phyloP scores from a whole-genome alignment of 2,888 invertebrate species.

The Tholera decimalis region DNA sequence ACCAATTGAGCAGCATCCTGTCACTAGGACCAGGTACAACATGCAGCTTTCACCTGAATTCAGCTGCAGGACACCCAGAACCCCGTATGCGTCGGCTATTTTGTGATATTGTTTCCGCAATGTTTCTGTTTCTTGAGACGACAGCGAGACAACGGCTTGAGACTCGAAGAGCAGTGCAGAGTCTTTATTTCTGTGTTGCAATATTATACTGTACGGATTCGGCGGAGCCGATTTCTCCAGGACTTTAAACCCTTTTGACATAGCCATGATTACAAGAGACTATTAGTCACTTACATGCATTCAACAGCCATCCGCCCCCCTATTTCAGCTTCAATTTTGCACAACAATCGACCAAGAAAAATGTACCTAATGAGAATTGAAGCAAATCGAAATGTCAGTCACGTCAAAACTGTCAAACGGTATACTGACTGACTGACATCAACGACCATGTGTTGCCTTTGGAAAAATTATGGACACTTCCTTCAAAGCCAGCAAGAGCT shows the following conservation, averaged over 20 bases:
- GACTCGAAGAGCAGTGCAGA: conserved; percentile 98
- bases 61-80: conserved; percentile 97
- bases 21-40: conserved; percentile 97
- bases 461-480: no score
- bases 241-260: conserved; percentile 98
- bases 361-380: conserved; percentile 52
- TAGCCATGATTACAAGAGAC: conserved; percentile 93
- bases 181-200: conserved; percentile 97
- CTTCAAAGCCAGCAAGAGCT: no score
- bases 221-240: conserved; percentile 97
- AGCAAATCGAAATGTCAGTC: conserved; percentile 48
- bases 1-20: conserved; percentile 98
- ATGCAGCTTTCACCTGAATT: conserved; percentile 96
- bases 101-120: conserved; percentile 97
- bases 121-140: conserved; percentile 96
- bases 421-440: conserved; percentile 28
- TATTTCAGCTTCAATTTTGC: conserved; percentile 50
- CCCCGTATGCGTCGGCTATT: conserved; percentile 98
- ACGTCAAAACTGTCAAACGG: conserved; percentile 60
- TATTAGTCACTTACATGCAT: conserved; percentile 67
- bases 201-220: conserved; percentile 96
- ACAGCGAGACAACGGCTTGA: conserved; percentile 97
- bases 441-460: no score
- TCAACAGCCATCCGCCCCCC: conserved; percentile 82
- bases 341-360: conserved; percentile 61